phyloP scores from a whole-genome alignment of 2,888 invertebrate species.

The Sarcophaga subvicina region DNA sequence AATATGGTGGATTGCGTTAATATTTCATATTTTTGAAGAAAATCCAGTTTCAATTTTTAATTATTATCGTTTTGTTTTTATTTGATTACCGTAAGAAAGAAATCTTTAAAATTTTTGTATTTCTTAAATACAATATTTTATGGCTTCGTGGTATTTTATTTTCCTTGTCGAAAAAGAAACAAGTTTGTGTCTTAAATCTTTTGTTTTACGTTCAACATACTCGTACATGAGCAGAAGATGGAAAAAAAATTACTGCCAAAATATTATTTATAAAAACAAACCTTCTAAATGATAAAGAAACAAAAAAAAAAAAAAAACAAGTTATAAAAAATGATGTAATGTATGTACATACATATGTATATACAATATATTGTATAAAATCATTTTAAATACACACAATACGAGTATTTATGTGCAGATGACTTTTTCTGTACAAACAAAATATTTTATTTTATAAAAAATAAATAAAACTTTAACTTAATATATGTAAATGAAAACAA shows the following conservation, averaged over 20 bases:
- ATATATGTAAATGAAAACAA: conserved; percentile 67
- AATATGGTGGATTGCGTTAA: too few relatives aligned
- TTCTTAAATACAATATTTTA: not conserved
- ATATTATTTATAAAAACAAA: conserved; percentile 28
- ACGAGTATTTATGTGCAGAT: not conserved
- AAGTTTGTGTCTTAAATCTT: conserved; percentile 68
- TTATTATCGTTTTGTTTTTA: not conserved
- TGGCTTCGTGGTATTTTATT: not conserved
- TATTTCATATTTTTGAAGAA: not conserved
- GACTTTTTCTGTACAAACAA: not conserved
- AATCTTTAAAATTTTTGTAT: conserved; percentile 17
- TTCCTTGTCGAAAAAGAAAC: conserved; percentile 33
- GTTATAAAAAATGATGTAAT: conserved; percentile 22
- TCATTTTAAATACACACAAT: not conserved
- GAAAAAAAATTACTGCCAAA: conserved; percentile 22
- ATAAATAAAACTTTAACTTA: conserved; percentile 31
- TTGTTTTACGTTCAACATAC: conserved; percentile 53
- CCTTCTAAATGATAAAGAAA: conserved; percentile 26
- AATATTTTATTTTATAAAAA: conserved; percentile 22
- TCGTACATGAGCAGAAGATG: not conserved
- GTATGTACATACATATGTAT: not conserved
- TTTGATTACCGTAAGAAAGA: not conserved
- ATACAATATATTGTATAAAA: not conserved
- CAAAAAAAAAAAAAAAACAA: conserved; percentile 44
- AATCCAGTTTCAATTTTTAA: not conserved